Evolutionary conservation across 1,140 invertebrate genomes (phyloP), one percentile per base, ranked within the genome.

Genomic region (Cheumatopsyche charites): DNA sequence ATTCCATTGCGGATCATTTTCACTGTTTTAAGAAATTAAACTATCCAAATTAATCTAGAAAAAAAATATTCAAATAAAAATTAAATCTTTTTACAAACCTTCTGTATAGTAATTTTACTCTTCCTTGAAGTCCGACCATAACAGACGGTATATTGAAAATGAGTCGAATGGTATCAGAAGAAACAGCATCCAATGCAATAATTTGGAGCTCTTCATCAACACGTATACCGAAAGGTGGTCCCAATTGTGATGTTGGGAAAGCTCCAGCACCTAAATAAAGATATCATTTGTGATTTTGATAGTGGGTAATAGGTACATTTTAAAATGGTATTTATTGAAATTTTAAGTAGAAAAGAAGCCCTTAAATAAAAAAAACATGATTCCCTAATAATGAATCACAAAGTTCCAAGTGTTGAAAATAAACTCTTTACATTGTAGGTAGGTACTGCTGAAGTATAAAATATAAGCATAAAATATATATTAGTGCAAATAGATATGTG

Each of bases 71-170:
- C n/a, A 66, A n/a, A n/a, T n/a, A n/a, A n/a, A n/a, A n/a, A n/a
- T n/a, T n/a, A n/a, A 36, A 36, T 36, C 2, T 5, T 25, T 13
- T 25, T 25, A 19, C 11, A 47, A 25, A 58, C 55, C 23, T 58
- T 25, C 92, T 94, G 77, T 94, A 95, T 76, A 91, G 86, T 67
- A 95, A 82, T 81, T 94, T 92, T 0, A 95, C 90, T 71, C 92
- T 87, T 65, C 93, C 94, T 77, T 93, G 90, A 26, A 95, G 84
- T 52, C 93, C 93, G n/a, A 96, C 92, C 73, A 94, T 88, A 0
- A 94, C 84, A 29, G 87, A 82, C 0, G 94, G 92, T 11, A 96
- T 88, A 6, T 89, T 90, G 79, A 96, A 95, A 1, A 93, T 86
- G 70, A 96, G 86, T 73, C 92, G 88, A 1, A 95, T 88, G 42